Evolutionary conservation across 1,140 invertebrate genomes (phyloP).

Genomic region (Diorhabda sublineata): DNA sequence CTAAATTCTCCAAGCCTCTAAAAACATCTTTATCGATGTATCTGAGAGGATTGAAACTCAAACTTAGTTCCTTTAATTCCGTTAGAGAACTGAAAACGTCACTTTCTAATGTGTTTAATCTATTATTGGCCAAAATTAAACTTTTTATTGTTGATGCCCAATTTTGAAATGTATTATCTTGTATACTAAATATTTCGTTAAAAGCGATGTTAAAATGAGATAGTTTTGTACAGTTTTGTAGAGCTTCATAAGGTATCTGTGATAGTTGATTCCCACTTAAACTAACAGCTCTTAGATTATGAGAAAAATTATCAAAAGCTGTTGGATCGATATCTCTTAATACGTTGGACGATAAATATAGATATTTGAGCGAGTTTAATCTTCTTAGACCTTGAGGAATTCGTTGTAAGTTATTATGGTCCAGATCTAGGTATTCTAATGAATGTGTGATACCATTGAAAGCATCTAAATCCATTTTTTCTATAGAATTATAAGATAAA

Average conservation of each 20-base stretch:
- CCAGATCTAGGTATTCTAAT: slow-evolving; percentile 78
- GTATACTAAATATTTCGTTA: slow-evolving; percentile 74
- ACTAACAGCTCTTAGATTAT: slow-evolving; percentile 70
- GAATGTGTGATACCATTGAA: slow-evolving; percentile 67
- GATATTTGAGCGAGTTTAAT: slow-evolving; percentile 66
- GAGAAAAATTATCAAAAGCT: slow-evolving; percentile 54
- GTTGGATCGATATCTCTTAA: slow-evolving; percentile 56
- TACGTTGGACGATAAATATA: slow-evolving; percentile 80
- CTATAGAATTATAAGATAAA: slow-evolving; percentile 72
- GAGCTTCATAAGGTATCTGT: slow-evolving; percentile 62
- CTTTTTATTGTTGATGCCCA: slow-evolving; percentile 81
- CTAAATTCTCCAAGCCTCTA: slow-evolving; percentile 64
- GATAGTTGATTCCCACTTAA: slow-evolving; percentile 75
- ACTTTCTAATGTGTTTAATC: slow-evolving; percentile 68
- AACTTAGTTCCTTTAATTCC: slow-evolving; percentile 76
- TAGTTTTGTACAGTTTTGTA: slow-evolving; percentile 66
- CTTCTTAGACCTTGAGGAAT: slow-evolving; percentile 65
- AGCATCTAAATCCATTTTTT: slow-evolving; percentile 61
- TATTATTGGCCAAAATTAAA: slow-evolving; percentile 78
- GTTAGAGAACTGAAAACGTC: slow-evolving; percentile 67
- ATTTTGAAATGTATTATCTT: slow-evolving; percentile 62
- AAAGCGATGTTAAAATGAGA: slow-evolving; percentile 83
- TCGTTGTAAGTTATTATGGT: slow-evolving; percentile 68
- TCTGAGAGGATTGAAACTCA: slow-evolving; percentile 83
- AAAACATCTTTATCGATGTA: slow-evolving; percentile 75